Conservation (phyloP, 2,113 vertebrate genomes). For the Megalops atlanticus region DNA sequence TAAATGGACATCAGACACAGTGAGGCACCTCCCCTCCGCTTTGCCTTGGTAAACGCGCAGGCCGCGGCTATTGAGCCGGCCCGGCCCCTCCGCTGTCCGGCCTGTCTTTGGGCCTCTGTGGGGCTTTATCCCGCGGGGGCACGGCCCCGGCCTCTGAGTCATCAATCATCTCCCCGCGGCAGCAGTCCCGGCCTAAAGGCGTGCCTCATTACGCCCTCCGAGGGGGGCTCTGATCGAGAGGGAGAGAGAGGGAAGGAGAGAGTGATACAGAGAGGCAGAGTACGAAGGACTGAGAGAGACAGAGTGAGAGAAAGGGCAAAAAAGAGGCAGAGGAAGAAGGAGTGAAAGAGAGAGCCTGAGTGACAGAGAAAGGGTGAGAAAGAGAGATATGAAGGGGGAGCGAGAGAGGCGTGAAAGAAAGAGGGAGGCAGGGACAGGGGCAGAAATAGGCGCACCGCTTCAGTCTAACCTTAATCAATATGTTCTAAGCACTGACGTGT, state of each 20-base stretch:
- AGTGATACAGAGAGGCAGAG: constrained; percentile 18
- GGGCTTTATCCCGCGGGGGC: constrained; percentile 88
- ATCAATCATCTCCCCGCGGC: constrained; percentile 97
- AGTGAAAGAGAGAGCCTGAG: constrained; percentile 44
- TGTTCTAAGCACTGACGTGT: not conserved
- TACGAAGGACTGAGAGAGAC: constrained; percentile 11
- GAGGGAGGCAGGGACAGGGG: constrained; percentile 23
- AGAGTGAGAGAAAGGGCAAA: not conserved
- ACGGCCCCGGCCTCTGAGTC: constrained; percentile 93
- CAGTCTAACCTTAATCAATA: not conserved
- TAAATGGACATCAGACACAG: constrained; percentile 95
- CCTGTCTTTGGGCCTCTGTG: constrained; percentile 91
- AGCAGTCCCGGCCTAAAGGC: constrained; percentile 84
- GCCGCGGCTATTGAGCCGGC: constrained; percentile 84
- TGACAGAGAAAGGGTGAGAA: not conserved
- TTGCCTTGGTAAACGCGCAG: constrained; percentile 70
- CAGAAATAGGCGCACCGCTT: not conserved
- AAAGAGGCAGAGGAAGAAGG: not conserved
- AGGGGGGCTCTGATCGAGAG: constrained; percentile 69
- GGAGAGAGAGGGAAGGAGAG: constrained; percentile 43
- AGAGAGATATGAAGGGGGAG: not conserved
- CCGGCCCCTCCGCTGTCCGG: constrained; percentile 86
- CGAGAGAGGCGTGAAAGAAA: constrained; percentile 16
- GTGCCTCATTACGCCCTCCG: constrained; percentile 89
- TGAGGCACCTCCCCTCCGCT: constrained; percentile 87